A percentile compares a stretch with the other conserved stretches of the same genome.
phyloP scores from a whole-genome alignment of 2,888 invertebrate species.

The Malthinus flaveolus region DNA sequence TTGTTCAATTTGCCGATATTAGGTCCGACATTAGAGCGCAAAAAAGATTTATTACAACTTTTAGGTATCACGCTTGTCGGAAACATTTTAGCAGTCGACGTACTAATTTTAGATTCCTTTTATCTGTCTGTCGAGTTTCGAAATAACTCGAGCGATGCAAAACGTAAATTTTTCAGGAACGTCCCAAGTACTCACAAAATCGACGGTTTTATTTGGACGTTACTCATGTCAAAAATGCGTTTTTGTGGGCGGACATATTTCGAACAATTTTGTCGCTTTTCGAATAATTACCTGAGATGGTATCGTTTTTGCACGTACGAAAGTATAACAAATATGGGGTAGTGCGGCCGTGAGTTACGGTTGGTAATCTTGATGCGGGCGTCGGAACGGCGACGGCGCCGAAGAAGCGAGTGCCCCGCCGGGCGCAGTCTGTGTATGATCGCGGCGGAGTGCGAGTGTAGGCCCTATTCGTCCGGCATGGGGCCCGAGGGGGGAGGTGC shows the following conservation, averaged over 20 bases:
- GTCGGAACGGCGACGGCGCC: slow-evolving; percentile 45
- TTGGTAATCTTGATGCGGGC: slow-evolving; percentile 51
- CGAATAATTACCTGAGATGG: too few relatives aligned
- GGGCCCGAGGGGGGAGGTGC: slow-evolving; percentile 65
- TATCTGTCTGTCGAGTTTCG: background rate
- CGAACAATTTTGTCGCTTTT: too few relatives aligned
- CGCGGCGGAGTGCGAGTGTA: slow-evolving; percentile 54
- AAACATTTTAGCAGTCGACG: background rate
- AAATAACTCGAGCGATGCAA: too few relatives aligned
- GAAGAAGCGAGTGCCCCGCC: slow-evolving; percentile 47
- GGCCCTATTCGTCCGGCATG: slow-evolving; percentile 59
- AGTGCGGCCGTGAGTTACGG: slow-evolving; percentile 29
- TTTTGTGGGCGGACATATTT: background rate
- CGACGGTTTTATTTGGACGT: background rate
- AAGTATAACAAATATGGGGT: slow-evolving; percentile 12
- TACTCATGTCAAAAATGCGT: background rate
- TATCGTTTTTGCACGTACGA: background rate
- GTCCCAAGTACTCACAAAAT: background rate
- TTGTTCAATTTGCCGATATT: too few relatives aligned
- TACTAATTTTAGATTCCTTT: background rate
- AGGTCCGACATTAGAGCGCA: too few relatives aligned
- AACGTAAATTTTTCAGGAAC: too few relatives aligned
- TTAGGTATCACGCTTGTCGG: background rate
- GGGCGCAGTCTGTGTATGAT: slow-evolving; percentile 55
- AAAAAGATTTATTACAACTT: too few relatives aligned